Percentiles rank a stretch among this genome's conserved stretches.
These are phyloP conservation scores for Tipula lateralis DNA, from an alignment of 2,888 invertebrate genomes.

Conservation along the genomic window DNA sequence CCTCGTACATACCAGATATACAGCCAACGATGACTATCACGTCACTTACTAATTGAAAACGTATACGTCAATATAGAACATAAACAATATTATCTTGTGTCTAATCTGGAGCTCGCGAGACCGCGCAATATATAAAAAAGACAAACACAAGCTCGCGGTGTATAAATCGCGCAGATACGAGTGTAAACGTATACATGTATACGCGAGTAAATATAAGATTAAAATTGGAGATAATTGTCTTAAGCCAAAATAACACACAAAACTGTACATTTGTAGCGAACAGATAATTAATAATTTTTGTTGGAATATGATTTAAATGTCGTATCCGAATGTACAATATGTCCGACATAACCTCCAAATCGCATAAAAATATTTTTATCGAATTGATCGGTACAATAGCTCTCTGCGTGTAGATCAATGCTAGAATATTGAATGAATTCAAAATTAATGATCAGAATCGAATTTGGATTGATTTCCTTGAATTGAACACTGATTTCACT, in stretches of 20 bases:
- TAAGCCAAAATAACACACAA: not conserved
- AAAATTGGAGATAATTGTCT: not conserved
- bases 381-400: not conserved
- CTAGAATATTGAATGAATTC: not conserved
- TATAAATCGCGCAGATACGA: not conserved
- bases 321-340: no score
- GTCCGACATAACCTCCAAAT: not conserved
- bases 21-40: not conserved
- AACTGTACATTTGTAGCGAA: not conserved
- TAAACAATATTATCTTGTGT: no score
- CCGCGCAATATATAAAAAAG: no score
- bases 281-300: not conserved
- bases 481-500: not conserved
- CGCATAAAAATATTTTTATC: not conserved
- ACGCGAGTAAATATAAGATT: no score
- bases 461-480: not conserved
- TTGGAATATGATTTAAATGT: not conserved
- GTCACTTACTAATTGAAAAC: no score
- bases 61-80: no score
- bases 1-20: no score
- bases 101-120: no score
- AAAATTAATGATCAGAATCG: not conserved
- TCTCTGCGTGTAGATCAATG: no score
- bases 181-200: not conserved
- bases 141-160: no score